phyloP scores from a whole-genome alignment of 92 coral and sea anemone genomes.

The Actinostola sp. region DNA sequence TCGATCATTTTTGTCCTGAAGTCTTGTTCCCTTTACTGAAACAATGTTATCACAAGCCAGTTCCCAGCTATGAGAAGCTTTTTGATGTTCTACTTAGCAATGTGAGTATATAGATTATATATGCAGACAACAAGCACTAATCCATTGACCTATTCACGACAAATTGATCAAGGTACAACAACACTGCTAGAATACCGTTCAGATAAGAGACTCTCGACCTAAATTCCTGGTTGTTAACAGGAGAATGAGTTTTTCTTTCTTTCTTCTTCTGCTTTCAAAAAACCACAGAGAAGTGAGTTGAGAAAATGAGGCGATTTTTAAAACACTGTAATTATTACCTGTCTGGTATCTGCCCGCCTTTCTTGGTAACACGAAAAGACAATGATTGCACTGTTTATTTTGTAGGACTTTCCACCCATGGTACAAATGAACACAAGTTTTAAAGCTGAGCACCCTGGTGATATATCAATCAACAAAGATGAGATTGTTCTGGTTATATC shows the following conservation, averaged over 20 bases:
- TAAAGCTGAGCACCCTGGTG: constrained; percentile 30
- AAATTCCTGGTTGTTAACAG: too few relatives aligned
- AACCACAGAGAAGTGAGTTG: too few relatives aligned
- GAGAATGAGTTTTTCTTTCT: too few relatives aligned
- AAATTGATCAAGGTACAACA: too few relatives aligned
- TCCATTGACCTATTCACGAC: constrained; percentile 10
- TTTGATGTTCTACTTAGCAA: constrained; percentile 8
- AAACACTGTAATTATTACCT: not conserved
- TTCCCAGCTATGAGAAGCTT: constrained; percentile 14
- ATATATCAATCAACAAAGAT: constrained; percentile 47
- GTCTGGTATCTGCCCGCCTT: not conserved
- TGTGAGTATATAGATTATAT: not conserved
- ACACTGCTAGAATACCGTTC: too few relatives aligned
- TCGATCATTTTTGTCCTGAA: constrained; percentile 18
- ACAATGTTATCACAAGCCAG: not conserved
- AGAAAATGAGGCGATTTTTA: too few relatives aligned
- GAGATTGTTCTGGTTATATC: constrained; percentile 64
- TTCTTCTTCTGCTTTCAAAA: too few relatives aligned
- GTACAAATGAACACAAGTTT: constrained; percentile 50
- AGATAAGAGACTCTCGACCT: too few relatives aligned
- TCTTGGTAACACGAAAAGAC: not conserved
- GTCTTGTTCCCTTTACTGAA: constrained; percentile 14
- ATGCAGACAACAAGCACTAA: constrained; percentile 14
- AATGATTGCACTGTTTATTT: not conserved
- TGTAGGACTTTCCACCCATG: constrained; percentile 53